Evolutionary conservation across 2,797 vertebrate species (phyloP), one percentile per base, ranked within the genome.

Genomic region (Phataginus tricuspis): DNA sequence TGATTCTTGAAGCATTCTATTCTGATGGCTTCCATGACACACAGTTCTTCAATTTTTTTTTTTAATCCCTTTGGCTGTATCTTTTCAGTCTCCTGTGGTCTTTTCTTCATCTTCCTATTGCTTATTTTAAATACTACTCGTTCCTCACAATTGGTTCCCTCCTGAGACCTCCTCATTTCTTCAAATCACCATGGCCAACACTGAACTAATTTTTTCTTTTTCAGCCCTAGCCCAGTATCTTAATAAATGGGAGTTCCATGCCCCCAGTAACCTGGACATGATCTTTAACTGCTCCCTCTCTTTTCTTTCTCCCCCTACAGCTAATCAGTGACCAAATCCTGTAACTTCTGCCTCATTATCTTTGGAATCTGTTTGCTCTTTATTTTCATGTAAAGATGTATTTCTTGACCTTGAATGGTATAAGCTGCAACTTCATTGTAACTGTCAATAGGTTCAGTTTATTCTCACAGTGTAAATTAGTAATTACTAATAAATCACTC

Each of bases 101-200:
- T 59, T 79, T n/a, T 91, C 57, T 72, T 51, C 19, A 9, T 39
- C 61, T 89, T 78, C 37, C 49, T 89, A 0, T 68, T 77, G 53
- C 14, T 86, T 68, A 75, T 75, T 94, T 84, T 94, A 90, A 84
- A 75, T 86, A 71, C 37, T 79, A n/a, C 34, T 45, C 5, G 7
- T 86, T 86, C 34, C 59, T 84, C 59, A 51, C 37, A 75, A 15
- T 27, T 68, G 29, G 21, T 86, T 87, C 34, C 61, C 42, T 93
- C 49, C 63, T 63, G 55, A 92, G 51, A 90, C 57, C 9, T 91
- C 64, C 53, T 80, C 29, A 34, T 77, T 94, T 77, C 23, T 90
- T 96, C 82, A 55, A 89, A 86, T 88, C 92, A 49, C 74, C 68
- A 51, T 55, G 66, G 79, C 37, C n/a, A 64, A 87, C 37, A 59